Percentiles rank a stretch among this genome's conserved stretches.
Conservation (phyloP, 2,113 vertebrate species). For the Mobula hypostoma region DNA sequence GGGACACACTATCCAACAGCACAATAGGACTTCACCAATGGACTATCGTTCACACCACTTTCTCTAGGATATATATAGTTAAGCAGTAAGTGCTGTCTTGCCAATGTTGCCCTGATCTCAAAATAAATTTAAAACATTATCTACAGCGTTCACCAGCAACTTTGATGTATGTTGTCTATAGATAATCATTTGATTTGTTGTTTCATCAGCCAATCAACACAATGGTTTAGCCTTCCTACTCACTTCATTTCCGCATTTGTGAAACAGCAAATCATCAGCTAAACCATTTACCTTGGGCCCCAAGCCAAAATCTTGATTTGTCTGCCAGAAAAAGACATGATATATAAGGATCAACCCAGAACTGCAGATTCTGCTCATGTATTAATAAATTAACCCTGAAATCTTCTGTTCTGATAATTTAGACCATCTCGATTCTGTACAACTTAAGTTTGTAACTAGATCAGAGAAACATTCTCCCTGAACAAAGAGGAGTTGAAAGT, state of each 20-base stretch:
- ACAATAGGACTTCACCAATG: too few species aligned
- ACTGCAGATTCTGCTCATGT: neutral
- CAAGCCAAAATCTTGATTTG: neutral
- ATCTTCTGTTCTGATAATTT: neutral
- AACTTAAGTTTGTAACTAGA: too few species aligned
- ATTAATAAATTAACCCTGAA: neutral
- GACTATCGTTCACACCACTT: too few species aligned
- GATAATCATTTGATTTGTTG: neutral
- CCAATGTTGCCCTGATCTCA: too few species aligned
- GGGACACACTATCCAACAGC: too few species aligned
- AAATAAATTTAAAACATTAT: neutral
- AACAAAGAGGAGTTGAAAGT: neutral
- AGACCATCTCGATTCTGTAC: neutral
- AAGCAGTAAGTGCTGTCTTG: too few species aligned
- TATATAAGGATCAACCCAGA: neutral
- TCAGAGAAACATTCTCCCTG: neutral
- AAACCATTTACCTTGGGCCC: neutral
- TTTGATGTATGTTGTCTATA: too few species aligned
- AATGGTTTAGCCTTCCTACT: neutral
- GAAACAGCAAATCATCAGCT: neutral
- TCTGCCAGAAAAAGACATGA: neutral
- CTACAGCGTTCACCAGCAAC: too few species aligned
- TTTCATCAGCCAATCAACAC: neutral
- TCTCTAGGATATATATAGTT: too few species aligned
- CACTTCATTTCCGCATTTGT: neutral